Conservation (phyloP, 2,797 vertebrate genomes). For the Sebastes variabilis region DNA sequence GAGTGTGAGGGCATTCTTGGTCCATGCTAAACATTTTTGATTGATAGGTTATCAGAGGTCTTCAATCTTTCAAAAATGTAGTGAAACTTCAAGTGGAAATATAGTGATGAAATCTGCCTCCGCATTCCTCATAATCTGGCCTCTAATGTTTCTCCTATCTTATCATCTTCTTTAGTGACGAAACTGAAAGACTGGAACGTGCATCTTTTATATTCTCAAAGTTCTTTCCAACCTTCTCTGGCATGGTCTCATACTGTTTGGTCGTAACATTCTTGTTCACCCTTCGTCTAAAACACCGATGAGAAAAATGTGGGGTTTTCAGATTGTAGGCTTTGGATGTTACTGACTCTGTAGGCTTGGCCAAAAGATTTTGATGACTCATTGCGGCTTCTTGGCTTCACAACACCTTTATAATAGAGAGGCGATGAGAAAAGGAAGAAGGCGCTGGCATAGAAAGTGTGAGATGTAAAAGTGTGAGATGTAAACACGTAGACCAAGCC, state of each 20-base stretch:
- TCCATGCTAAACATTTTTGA: too few species aligned
- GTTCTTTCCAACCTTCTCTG: conserved; percentile 8
- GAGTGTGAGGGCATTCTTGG: background rate
- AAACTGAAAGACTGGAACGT: background rate
- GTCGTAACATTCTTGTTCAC: conserved; percentile 25
- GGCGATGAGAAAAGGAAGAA: background rate
- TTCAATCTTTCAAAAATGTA: too few species aligned
- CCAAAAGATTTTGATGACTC: background rate
- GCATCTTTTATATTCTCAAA: background rate
- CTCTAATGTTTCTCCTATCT: background rate
- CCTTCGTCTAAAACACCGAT: background rate
- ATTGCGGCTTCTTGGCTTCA: background rate
- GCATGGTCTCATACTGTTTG: conserved; percentile 27
- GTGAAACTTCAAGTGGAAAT: too few species aligned
- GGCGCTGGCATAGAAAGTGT: background rate
- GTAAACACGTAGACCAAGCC: background rate
- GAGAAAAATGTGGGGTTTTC: background rate
- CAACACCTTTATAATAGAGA: background rate
- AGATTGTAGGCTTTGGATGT: background rate
- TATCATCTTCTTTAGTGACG: background rate
- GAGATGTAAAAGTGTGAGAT: background rate
- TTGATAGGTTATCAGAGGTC: too few species aligned
- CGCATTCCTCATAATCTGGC: background rate
- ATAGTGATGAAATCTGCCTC: background rate
- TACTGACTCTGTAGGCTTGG: background rate